phyloP scores from a whole-genome alignment of 1,140 invertebrate genomes.

The Dendroctonus ponderosae region DNA sequence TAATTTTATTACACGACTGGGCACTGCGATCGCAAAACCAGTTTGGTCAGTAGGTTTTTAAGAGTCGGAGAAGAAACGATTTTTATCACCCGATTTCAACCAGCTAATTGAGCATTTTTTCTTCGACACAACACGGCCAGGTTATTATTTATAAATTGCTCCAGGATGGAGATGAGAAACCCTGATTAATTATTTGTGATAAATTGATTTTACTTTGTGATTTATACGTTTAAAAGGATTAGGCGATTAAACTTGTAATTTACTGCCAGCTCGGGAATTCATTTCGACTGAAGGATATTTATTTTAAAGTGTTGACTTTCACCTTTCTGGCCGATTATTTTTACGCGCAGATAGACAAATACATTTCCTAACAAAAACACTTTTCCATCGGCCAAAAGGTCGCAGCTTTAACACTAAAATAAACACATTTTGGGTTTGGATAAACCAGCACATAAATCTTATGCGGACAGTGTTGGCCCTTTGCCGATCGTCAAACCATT shows the following conservation, averaged over 20 bases:
- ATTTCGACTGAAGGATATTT: no score
- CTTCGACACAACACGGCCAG: constrained; percentile 1
- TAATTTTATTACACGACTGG: constrained; percentile 8
- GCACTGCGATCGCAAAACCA: no score
- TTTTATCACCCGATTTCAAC: no score
- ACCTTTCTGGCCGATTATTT: no score
- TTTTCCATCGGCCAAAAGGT: not conserved
- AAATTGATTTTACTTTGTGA: constrained; percentile 4
- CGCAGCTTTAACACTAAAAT: not conserved
- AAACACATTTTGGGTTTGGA: not conserved
- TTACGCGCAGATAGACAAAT: no score
- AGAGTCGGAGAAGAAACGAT: no score
- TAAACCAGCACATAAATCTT: not conserved
- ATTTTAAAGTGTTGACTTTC: no score
- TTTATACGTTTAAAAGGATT: constrained; percentile 7
- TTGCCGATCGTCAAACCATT: not conserved
- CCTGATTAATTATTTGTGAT: constrained; percentile 8
- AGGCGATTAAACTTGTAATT: not conserved
- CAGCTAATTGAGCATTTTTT: constrained; percentile 7
- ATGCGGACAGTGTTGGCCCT: not conserved
- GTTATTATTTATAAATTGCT: constrained; percentile 10
- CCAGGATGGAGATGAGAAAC: not conserved
- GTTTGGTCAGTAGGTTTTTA: no score
- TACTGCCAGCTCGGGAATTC: no score
- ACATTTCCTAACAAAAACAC: no score